phyloP scores from a whole-genome alignment of 2,888 invertebrate genomes.

The Melipona bicolor region DNA sequence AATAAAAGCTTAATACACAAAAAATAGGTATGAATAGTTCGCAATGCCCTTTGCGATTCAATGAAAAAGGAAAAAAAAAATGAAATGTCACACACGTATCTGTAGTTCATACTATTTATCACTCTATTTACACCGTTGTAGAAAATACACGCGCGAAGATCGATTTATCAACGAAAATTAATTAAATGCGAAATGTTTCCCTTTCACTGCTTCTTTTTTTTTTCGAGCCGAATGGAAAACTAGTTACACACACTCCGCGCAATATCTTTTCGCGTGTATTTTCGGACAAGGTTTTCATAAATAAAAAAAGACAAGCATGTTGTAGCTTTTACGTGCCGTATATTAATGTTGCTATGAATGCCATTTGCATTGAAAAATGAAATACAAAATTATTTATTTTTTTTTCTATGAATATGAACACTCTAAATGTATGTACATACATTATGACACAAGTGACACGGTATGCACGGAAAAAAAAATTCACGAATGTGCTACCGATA shows the following conservation, averaged over 20 bases:
- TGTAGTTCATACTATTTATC: background rate
- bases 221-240: background rate
- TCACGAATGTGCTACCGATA: background rate
- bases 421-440: conserved; percentile 21
- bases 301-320: background rate
- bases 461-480: background rate
- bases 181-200: conserved; percentile 7
- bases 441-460: background rate
- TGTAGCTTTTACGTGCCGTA: background rate
- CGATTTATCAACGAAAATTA: conserved; percentile 3
- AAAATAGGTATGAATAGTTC: background rate
- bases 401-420: conserved; percentile 7
- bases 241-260: background rate
- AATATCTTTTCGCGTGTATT: background rate
- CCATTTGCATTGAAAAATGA: conserved; percentile 9
- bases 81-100: background rate
- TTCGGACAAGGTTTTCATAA: conserved; percentile 4
- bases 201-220: conserved; percentile 3
- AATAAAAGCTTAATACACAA: background rate
- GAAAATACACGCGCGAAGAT: background rate
- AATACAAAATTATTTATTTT: conserved; percentile 50
- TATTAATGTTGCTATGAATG: background rate
- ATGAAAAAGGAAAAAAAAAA: background rate
- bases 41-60: background rate
- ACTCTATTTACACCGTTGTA: background rate